Evolutionary conservation across 2,797 vertebrate genomes (phyloP).

Genomic region (Microctenopoma steveboyesi): DNA sequence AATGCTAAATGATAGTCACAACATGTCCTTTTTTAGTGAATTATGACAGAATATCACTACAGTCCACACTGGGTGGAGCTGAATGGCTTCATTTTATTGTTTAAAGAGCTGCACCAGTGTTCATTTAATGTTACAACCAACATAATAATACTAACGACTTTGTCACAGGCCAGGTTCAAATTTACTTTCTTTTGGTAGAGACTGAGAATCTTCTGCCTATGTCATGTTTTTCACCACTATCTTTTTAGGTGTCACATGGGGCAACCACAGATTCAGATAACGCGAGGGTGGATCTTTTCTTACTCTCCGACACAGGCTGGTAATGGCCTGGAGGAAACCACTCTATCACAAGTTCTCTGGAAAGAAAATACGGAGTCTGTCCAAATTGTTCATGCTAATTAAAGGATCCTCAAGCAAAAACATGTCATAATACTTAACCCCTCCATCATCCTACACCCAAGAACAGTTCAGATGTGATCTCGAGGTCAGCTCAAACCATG

Average conservation of each 20-base stretch:
- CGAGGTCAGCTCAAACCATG: background rate
- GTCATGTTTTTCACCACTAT: background rate
- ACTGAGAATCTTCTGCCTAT: background rate
- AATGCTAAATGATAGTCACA: background rate
- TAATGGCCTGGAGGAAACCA: slow-evolving; percentile 32
- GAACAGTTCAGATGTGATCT: background rate
- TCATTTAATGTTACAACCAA: background rate
- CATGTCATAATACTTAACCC: slow-evolving; percentile 1
- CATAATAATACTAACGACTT: too few species aligned
- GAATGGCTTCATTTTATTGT: background rate
- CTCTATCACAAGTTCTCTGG: slow-evolving; percentile 62
- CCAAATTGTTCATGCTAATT: background rate
- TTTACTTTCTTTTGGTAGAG: background rate
- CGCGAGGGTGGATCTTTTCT: slow-evolving; percentile 6
- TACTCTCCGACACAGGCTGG: background rate
- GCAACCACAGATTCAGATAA: slow-evolving; percentile 25
- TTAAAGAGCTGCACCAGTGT: background rate
- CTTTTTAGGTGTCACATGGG: slow-evolving; percentile 54
- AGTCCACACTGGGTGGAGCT: background rate
- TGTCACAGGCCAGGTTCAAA: background rate
- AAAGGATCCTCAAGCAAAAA: background rate
- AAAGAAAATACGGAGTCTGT: slow-evolving; percentile 3
- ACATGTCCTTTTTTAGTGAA: background rate
- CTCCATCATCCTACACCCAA: background rate
- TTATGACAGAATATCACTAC: background rate